These are phyloP conservation scores for Protodeltote pygarga DNA, from an alignment of 2,888 invertebrate genomes.

Conservation along the genomic window DNA sequence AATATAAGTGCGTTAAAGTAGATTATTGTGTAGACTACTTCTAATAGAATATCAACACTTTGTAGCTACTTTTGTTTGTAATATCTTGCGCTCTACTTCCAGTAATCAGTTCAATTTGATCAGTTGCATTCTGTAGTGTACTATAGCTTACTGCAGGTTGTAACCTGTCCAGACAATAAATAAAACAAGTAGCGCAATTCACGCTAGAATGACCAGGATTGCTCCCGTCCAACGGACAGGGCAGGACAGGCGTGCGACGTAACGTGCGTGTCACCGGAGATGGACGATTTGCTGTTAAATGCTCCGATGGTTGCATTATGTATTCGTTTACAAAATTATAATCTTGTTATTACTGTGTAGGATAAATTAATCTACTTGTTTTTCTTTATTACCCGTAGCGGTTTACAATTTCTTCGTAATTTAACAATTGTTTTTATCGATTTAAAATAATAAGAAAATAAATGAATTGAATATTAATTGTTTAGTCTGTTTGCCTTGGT, in stretches of 20 bases:
- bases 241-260: constrained; percentile 10
- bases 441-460: too few relatives aligned
- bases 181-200: constrained; percentile 53
- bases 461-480: too few relatives aligned
- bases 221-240: constrained; percentile 40
- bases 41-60: too few relatives aligned
- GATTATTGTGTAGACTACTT: too few relatives aligned
- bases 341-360: neutral
- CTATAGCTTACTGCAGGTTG: constrained; percentile 27
- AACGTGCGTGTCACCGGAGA: constrained; percentile 27
- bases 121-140: constrained; percentile 38
- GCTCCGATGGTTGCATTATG: constrained; percentile 23
- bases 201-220: constrained; percentile 59
- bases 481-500: neutral
- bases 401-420: too few relatives aligned
- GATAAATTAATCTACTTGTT: too few relatives aligned
- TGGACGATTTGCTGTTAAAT: constrained; percentile 47
- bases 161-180: constrained; percentile 50
- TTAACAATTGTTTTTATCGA: too few relatives aligned
- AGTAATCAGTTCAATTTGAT: constrained; percentile 48
- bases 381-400: too few relatives aligned
- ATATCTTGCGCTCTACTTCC: constrained; percentile 39
- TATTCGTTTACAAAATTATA: constrained; percentile 31
- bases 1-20: neutral
- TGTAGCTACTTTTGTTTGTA: constrained; percentile 22